Percentiles rank a stretch among this genome's conserved stretches.
phyloP scores from a whole-genome alignment of 2,113 vertebrate genomes.

The Ptilonorhynchus violaceus region DNA sequence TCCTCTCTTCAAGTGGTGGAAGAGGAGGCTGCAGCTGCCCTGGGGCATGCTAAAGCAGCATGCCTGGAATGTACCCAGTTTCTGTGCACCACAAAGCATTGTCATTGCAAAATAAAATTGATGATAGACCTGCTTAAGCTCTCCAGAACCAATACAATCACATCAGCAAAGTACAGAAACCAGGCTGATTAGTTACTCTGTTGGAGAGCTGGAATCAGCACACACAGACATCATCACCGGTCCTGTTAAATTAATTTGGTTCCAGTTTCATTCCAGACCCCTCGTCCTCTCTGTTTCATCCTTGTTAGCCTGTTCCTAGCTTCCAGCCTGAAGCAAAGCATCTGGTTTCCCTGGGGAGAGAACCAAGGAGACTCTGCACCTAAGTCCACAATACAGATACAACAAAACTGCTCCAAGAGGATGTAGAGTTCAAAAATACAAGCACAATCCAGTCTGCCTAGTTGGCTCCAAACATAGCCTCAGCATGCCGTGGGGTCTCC shows the following conservation, averaged over 20 bases:
- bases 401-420: neutral
- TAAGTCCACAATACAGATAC: neutral
- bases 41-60: neutral
- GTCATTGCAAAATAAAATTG: neutral
- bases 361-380: neutral
- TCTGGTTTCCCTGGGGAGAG: neutral
- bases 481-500: fast-evolving
- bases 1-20: neutral
- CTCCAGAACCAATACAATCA: neutral
- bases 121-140: neutral
- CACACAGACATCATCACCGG: neutral
- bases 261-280: neutral
- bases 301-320: neutral
- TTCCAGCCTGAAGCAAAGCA: neutral
- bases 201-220: neutral
- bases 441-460: neutral
- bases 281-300: neutral
- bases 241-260: neutral
- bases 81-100: neutral
- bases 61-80: neutral
- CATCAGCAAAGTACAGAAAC: neutral
- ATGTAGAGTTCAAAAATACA: fast-evolving
- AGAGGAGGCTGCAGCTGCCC: neutral
- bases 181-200: neutral
- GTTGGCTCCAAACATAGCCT: neutral